Evolutionary conservation across 2,113 vertebrate genomes (phyloP).

Genomic region (Campylomormyrus numenius): DNA sequence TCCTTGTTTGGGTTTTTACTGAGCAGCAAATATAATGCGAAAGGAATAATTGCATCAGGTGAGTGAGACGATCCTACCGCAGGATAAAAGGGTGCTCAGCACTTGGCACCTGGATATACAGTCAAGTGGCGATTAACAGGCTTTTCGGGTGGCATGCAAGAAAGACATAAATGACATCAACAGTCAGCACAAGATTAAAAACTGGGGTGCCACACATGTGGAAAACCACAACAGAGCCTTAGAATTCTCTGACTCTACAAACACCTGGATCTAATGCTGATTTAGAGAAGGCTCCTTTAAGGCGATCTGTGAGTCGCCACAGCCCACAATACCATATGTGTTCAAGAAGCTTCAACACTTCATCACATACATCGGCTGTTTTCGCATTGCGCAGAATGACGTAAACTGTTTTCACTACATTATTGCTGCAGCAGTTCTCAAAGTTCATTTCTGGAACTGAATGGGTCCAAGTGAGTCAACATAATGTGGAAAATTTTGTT

Average conservation of each 20-base stretch:
- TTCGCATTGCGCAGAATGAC: background rate
- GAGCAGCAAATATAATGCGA: background rate
- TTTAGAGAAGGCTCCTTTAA: constrained; percentile 23
- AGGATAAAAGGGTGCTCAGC: constrained; percentile 41
- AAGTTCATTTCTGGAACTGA: background rate
- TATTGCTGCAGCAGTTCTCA: background rate
- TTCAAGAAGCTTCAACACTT: background rate
- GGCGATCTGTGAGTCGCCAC: background rate
- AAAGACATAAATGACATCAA: constrained; percentile 15
- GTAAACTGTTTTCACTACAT: background rate
- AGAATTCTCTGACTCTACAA: constrained; percentile 23
- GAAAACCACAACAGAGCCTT: constrained; percentile 29
- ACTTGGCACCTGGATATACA: constrained; percentile 32
- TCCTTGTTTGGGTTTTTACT: background rate
- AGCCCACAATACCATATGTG: background rate
- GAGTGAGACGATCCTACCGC: constrained; percentile 43
- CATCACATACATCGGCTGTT: background rate
- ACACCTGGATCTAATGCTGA: constrained; percentile 22
- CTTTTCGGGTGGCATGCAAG: constrained; percentile 14
- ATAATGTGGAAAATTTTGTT: background rate
- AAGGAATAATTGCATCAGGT: background rate
- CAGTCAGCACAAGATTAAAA: constrained; percentile 24
- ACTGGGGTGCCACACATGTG: constrained; percentile 19
- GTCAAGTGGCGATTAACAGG: constrained; percentile 37
- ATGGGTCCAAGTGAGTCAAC: background rate